These are phyloP conservation scores for Nymphalis c-album DNA, from an alignment of 2,888 invertebrate species.

Conservation along the genomic window DNA sequence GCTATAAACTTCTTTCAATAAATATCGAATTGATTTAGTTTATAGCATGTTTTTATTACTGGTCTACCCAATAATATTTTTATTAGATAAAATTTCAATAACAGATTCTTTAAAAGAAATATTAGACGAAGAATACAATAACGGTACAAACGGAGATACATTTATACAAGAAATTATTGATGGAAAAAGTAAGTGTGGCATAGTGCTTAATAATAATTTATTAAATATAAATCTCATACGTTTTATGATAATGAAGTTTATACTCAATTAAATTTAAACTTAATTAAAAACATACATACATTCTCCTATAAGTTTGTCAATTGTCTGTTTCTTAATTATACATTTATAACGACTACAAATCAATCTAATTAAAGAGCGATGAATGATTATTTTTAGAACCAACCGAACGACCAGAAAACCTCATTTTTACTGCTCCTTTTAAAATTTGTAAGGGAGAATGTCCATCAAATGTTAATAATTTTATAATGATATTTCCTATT, in stretches of 20 bases:
- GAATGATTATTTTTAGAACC: conserved; percentile 52
- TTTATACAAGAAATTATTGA: conserved; percentile 50
- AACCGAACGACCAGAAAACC: conserved; percentile 46
- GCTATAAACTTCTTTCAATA: neutral
- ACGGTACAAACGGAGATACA: conserved; percentile 49
- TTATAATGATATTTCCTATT: conserved; percentile 59
- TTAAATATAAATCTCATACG: neutral
- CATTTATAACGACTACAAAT: too few species aligned
- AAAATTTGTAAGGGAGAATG: conserved; percentile 56
- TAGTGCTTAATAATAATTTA: neutral
- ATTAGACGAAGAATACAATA: conserved; percentile 40
- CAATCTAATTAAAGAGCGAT: too few species aligned
- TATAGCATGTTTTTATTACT: conserved; percentile 9
- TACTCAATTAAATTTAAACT: too few species aligned
- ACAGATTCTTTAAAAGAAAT: conserved; percentile 19
- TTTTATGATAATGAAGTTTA: too few species aligned
- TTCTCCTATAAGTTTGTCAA: too few species aligned
- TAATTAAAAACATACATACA: too few species aligned
- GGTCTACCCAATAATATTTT: neutral
- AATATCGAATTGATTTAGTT: neutral
- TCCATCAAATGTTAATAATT: conserved; percentile 40
- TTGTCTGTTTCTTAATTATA: too few species aligned
- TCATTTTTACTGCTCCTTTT: conserved; percentile 68
- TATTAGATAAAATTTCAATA: conserved; percentile 2
- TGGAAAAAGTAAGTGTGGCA: conserved; percentile 54